Evolutionary conservation across 2,888 invertebrate species (phyloP), one percentile per base, ranked within the genome.

Genomic region (Frankliniella fusca): DNA sequence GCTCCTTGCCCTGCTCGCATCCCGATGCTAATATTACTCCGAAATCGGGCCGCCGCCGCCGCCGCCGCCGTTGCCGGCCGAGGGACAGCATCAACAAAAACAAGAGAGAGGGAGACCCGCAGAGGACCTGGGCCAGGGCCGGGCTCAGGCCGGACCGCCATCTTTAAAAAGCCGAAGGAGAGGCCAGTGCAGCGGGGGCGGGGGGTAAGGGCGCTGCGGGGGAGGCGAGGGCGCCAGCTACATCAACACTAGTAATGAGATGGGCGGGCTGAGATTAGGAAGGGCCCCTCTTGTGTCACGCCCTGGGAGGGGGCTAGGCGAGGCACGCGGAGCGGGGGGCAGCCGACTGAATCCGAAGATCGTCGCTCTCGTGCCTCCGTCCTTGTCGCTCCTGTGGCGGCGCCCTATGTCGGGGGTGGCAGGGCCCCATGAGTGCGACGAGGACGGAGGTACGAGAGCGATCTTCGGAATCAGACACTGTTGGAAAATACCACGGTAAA

Each of bases 61-160:
- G 50, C 50, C 54, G 15, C 3, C 15, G 54, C 61, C 15, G 61
- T 0, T 1, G 61, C 61, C 61, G 61, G 2, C 54, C 54, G 54
- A 9, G 15, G 15, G 7, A n/a, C 61, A 61, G 61, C 61, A 61
- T 76, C 70, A 76, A 76, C 70, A 76, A 76, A 76, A 76, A 76
- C 70, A 27, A 76, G 12, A 12, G 15, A 27, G 9, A n/a, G 7
- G n/a, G 0, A n/a, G 70, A 20, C 7, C 65, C 15, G 10, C 10
- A 15, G 10, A 9, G 50, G 9, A 2, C 54, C 54, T 12, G 15
- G 54, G 12, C 54, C 54, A 2, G 54, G 54, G 12, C 54, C 54
- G 15, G 15, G 15, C 54, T 18, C 20, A 7, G 20, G 20, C 5
- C 12, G 54, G 61, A 27, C 70, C 23, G 70, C 70, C 70, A 76